These are phyloP conservation scores for Emmelina monodactyla DNA, from an alignment of 2,888 invertebrate species.

Conservation along the genomic window DNA sequence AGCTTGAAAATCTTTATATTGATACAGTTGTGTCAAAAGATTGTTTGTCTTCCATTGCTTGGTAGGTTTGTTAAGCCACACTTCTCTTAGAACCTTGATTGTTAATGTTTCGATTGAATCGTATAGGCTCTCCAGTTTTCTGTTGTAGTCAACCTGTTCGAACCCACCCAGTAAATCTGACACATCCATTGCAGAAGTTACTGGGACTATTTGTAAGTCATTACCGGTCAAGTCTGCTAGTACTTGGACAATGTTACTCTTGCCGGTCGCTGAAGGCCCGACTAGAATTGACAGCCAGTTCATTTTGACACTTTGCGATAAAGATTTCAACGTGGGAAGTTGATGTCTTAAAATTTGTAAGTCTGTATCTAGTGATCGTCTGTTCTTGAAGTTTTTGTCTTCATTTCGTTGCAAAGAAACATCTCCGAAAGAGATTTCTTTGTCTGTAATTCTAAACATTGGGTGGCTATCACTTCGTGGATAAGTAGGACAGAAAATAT, in stretches of 20 bases:
- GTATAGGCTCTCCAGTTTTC: constrained; percentile 76
- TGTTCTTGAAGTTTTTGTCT: constrained; percentile 39
- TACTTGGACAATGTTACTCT: constrained; percentile 78
- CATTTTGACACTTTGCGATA: constrained; percentile 88
- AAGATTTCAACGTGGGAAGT: constrained; percentile 73
- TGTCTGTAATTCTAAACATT: constrained; percentile 65
- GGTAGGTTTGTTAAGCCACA: constrained; percentile 33
- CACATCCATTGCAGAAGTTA: constrained; percentile 94
- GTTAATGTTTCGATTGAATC: constrained; percentile 65
- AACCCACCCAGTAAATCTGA: constrained; percentile 96
- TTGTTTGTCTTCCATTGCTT: constrained; percentile 30
- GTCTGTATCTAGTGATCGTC: constrained; percentile 36
- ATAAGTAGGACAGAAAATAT: constrained; percentile 52
- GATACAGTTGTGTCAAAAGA: constrained; percentile 32
- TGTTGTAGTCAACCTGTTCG: constrained; percentile 86
- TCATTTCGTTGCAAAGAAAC: constrained; percentile 51
- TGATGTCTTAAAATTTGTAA: constrained; percentile 65
- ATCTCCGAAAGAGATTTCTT: constrained; percentile 71
- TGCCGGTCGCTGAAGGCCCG: constrained; percentile 80
- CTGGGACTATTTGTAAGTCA: constrained; percentile 76
- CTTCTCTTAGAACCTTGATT: constrained; percentile 50
- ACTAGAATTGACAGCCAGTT: constrained; percentile 93
- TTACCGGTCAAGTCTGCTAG: constrained; percentile 79
- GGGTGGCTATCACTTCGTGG: constrained; percentile 62
- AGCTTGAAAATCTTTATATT: constrained; percentile 31